Base-by-base conservation (phyloP, 2,113 vertebrate genomes). In the Phycodurus eques region DNA sequence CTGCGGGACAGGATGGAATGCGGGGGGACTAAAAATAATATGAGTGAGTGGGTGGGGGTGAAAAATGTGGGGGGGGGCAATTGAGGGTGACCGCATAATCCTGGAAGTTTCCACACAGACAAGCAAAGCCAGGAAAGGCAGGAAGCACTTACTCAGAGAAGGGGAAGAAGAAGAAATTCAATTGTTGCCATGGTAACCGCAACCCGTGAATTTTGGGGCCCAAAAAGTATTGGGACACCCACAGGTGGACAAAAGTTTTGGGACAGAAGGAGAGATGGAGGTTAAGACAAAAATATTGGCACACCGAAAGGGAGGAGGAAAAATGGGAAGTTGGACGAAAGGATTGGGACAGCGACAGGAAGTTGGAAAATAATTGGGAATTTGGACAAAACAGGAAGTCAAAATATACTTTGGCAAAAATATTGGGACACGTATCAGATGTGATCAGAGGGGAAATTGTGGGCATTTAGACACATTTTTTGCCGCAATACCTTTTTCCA, bases 1-100 rank as follows among this genome's bases (percentile, higher is more conserved):
- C 60, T 66, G n/a, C 8, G 10, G 42, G 70, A 81, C 61, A 47
- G 67, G 70, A 75, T 72, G 42, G 68, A 22, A 43, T 61, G 59
- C 6, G 35, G 59, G 14, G 59, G 59, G 31, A 57, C 13, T 17
- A 65, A 72, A 62, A 73, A 14, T 33, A 73, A 14, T 33, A 31
- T n/a, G 5, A 27, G 31, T n/a, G 17, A 22, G 53, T n/a, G 44
- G 27, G 47, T 14, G 20, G 56, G 56, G 1, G 27, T 63, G 6
- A 67, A 5, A 12, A 39, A 13, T 22, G 4, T 17, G 47, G 6
- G 20, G 39, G 42, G 27, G 20, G 33, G 27, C 15, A 42, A 20
- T 27, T 31, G 56, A 57, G 27, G 13, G 27, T 13, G 27, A 61
- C 59, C 13, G 33, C 59, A 17, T 35, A 1, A 35, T 27, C 15